These are phyloP conservation scores for Leptinotarsa rubiginosa DNA, from an alignment of 2,888 invertebrate species.

Conservation along the genomic window DNA sequence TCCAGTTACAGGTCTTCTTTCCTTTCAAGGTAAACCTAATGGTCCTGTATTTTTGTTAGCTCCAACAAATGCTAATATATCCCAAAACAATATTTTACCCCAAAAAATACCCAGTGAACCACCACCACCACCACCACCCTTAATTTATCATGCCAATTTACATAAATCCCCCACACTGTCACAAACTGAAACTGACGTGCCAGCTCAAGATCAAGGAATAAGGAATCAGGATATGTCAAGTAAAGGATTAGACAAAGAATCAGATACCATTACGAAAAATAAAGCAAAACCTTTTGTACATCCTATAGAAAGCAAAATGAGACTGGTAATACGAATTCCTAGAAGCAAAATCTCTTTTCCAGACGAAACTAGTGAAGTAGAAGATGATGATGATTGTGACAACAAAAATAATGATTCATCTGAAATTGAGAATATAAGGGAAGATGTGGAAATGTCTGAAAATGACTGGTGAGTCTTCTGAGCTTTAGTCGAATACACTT, in stretches of 20 bases:
- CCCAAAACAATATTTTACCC: not conserved
- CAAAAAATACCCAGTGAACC: not conserved
- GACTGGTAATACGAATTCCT: slow-evolving; percentile 34
- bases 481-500: too few species aligned
- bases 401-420: slow-evolving; percentile 14
- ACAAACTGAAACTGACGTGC: not conserved
- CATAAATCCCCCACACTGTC: not conserved
- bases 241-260: not conserved
- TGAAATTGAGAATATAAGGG: slow-evolving; percentile 24
- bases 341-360: slow-evolving; percentile 30
- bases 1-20: not conserved
- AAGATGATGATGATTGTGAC: not conserved
- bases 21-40: not conserved
- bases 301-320: slow-evolving; percentile 35
- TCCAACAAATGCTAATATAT: not conserved
- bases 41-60: not conserved
- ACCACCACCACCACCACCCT: not conserved
- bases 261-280: not conserved
- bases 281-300: slow-evolving; percentile 7
- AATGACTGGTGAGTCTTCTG: not conserved
- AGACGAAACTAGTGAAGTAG: not conserved
- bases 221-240: not conserved
- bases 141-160: not conserved
- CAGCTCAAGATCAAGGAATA: not conserved
- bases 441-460: slow-evolving; percentile 27